Percentiles rank a stretch among this genome's conserved stretches.
phyloP scores from a whole-genome alignment of 2,797 vertebrate species.

The Sandelia bainsii region DNA sequence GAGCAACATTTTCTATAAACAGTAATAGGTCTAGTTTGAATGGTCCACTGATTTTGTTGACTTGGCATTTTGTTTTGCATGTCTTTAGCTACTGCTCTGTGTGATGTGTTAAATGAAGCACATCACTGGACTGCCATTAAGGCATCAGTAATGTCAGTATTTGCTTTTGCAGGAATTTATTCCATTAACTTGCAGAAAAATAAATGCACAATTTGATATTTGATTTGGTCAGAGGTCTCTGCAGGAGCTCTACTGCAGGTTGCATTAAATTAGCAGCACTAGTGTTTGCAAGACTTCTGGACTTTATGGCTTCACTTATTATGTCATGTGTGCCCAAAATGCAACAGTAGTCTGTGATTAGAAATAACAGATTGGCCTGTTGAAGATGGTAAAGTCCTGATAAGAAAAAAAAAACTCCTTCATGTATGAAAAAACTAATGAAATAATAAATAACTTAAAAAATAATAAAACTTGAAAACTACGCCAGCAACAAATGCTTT shows the following conservation, averaged over 20 bases:
- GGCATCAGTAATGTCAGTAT: constrained; percentile 27
- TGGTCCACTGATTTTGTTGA: constrained; percentile 50
- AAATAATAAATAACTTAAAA: constrained; percentile 67
- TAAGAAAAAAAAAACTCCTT: constrained; percentile 26
- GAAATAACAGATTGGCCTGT: constrained; percentile 25
- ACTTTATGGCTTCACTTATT: neutral
- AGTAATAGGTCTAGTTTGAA: constrained; percentile 27
- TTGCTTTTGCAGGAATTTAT: constrained; percentile 41
- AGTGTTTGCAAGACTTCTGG: neutral
- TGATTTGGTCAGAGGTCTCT: constrained; percentile 2
- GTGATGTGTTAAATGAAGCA: constrained; percentile 58
- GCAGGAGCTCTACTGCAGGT: neutral
- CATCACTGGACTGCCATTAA: constrained; percentile 49
- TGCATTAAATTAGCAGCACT: neutral
- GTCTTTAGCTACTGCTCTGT: constrained; percentile 37
- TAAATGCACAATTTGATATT: constrained; percentile 3
- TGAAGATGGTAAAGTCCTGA: constrained; percentile 53
- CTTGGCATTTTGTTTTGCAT: constrained; percentile 53
- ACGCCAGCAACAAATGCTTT: constrained; percentile 46
- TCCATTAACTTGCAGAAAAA: constrained; percentile 20
- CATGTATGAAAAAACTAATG: constrained; percentile 58
- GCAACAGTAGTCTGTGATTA: neutral
- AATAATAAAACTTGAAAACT: constrained; percentile 48
- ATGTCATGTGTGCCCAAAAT: neutral
- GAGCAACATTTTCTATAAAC: constrained; percentile 13